phyloP scores from a whole-genome alignment of 2,888 invertebrate genomes.

The Ashinkailepas kermadecensis region DNA sequence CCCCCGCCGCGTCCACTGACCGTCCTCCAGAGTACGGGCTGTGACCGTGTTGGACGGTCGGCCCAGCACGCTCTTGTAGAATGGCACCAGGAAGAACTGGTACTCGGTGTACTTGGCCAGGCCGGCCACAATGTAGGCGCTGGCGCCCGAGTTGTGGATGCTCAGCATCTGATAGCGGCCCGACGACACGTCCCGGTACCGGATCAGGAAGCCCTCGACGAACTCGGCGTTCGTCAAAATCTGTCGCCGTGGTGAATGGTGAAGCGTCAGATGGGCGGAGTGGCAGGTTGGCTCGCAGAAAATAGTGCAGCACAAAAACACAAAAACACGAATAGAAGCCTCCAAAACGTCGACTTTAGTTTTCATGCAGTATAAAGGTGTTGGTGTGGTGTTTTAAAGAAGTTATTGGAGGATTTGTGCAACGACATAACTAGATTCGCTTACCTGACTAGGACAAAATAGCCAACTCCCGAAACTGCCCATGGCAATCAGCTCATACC shows the following conservation, averaged over 20 bases:
- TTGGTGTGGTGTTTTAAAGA: too few species aligned
- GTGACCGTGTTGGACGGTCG: conserved; percentile 84
- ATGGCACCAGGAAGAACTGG: conserved; percentile 86
- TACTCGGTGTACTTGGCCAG: conserved; percentile 79
- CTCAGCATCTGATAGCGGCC: conserved; percentile 37
- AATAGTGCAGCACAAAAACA: too few species aligned
- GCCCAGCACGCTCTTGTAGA: conserved; percentile 77
- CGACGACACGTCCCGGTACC: conserved; percentile 56
- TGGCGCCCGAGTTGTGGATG: conserved; percentile 50
- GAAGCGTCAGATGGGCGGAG: too few species aligned
- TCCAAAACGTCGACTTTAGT: too few species aligned
- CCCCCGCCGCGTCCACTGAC: conserved; percentile 39
- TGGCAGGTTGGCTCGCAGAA: too few species aligned
- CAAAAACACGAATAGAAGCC: too few species aligned
- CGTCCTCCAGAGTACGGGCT: conserved; percentile 78
- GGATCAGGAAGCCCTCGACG: conserved; percentile 63
- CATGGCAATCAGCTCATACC: too few species aligned
- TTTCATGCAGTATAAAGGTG: too few species aligned
- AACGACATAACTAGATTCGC: too few species aligned
- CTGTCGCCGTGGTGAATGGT: neutral
- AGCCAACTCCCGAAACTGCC: too few species aligned
- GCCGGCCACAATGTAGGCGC: conserved; percentile 65
- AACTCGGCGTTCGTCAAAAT: conserved; percentile 43
- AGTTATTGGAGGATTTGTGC: too few species aligned
- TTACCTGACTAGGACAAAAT: too few species aligned